Percentiles rank a stretch among this genome's conserved stretches.
Conservation (phyloP, 2,797 vertebrate species). For the Triplophysa yarkandensis region DNA sequence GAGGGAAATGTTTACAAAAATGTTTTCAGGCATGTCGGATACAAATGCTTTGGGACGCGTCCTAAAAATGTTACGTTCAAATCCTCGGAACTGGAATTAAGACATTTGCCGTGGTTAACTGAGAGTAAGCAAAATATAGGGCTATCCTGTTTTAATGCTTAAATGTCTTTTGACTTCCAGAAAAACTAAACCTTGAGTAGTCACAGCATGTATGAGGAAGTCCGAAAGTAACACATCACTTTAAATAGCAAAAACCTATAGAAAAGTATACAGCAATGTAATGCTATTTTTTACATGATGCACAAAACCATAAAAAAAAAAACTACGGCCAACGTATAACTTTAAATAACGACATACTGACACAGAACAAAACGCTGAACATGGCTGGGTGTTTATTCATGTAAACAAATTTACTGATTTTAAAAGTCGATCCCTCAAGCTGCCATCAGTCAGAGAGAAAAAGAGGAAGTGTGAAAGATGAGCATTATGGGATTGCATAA, state of each 20-base stretch:
- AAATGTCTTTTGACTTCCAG: constrained; percentile 25
- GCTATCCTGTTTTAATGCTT: constrained; percentile 41
- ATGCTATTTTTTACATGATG: constrained; percentile 51
- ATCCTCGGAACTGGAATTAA: constrained; percentile 16
- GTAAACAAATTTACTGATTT: constrained; percentile 18
- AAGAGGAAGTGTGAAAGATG: background rate
- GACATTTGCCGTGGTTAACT: constrained; percentile 22
- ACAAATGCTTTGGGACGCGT: constrained; percentile 32
- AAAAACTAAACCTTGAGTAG: background rate
- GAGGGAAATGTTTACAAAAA: constrained; percentile 58
- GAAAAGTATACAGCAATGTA: constrained; percentile 26
- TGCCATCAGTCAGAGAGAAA: constrained; percentile 23
- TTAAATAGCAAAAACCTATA: constrained; percentile 27
- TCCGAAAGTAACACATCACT: constrained; percentile 10
- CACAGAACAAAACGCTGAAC: constrained; percentile 18
- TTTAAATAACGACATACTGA: constrained; percentile 41
- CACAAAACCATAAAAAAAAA: constrained; percentile 29
- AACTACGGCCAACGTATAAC: constrained; percentile 13
- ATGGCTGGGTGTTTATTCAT: constrained; percentile 18
- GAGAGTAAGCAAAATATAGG: constrained; percentile 14
- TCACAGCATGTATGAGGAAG: background rate
- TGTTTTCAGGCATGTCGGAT: constrained; percentile 27
- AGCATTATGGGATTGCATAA: constrained; percentile 40
- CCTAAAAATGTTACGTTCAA: constrained; percentile 39
- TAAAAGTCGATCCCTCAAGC: constrained; percentile 18